Evolutionary conservation across 2,888 invertebrate species (phyloP).

Genomic region (Nemotelus pantherinus): DNA sequence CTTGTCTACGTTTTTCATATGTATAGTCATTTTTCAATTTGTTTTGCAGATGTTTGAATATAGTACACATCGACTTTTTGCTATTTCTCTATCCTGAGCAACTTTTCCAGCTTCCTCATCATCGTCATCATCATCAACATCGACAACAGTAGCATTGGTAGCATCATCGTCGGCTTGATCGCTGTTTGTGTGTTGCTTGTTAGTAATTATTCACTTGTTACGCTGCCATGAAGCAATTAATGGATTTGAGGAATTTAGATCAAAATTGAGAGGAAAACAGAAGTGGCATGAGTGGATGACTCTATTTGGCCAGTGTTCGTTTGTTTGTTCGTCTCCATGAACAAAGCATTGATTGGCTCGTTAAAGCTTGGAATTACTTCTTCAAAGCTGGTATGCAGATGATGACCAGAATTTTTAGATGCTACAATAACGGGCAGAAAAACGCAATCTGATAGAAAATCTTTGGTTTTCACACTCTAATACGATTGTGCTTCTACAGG

Average conservation of each 20-base stretch:
- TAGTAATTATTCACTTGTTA: slow-evolving; percentile 37
- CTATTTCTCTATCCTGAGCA: not conserved
- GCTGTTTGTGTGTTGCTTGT: not conserved
- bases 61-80: not conserved
- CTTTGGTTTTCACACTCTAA: not conserved
- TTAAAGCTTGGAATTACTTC: not conserved
- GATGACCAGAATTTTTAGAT: not conserved
- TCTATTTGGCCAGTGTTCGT: not conserved
- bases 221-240: slow-evolving; percentile 37
- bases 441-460: not conserved
- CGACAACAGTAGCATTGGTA: not conserved
- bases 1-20: not conserved
- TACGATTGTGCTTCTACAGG: not conserved
- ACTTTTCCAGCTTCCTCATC: not conserved
- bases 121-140: not conserved
- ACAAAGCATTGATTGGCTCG: not conserved
- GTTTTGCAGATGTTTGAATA: slow-evolving; percentile 13
- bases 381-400: not conserved
- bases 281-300: not conserved
- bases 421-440: not conserved
- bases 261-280: slow-evolving; percentile 7
- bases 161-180: not conserved
- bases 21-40: not conserved
- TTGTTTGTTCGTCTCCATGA: not conserved
- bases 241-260: slow-evolving; percentile 33